phyloP scores from a whole-genome alignment of 2,888 invertebrate species.

The Diaperis boleti region DNA sequence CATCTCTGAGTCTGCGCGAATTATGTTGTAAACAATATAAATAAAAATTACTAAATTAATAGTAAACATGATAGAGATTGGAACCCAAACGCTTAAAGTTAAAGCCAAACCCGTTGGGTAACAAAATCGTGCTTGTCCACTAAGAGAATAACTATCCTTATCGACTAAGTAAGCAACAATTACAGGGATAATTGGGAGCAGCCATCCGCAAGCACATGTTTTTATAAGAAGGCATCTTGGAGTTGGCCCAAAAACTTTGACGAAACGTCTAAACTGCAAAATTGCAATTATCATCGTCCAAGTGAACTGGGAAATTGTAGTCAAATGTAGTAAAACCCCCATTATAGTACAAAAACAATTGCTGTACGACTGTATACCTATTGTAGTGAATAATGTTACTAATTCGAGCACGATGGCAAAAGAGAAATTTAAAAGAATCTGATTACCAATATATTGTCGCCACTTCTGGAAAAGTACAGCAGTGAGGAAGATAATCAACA shows the following conservation, averaged over 20 bases:
- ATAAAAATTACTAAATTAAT: conserved; percentile 25
- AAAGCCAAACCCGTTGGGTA: conserved; percentile 69
- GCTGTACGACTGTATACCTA: conserved; percentile 50
- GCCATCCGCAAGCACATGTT: conserved; percentile 75
- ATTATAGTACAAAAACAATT: conserved; percentile 69
- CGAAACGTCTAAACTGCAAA: conserved; percentile 75
- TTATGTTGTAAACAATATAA: conserved; percentile 19
- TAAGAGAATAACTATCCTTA: conserved; percentile 62
- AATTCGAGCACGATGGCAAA: conserved; percentile 58
- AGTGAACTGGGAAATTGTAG: conserved; percentile 75
- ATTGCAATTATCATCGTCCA: conserved; percentile 81
- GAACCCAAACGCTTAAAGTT: conserved; percentile 69
- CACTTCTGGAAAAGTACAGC: conserved; percentile 72
- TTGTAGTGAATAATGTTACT: conserved; percentile 59
- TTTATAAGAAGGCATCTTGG: conserved; percentile 67
- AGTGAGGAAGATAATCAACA: conserved; percentile 68
- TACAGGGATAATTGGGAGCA: conserved; percentile 68
- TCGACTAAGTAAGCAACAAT: conserved; percentile 63
- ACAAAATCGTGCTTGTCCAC: conserved; percentile 63
- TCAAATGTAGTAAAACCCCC: conserved; percentile 74
- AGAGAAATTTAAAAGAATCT: conserved; percentile 59
- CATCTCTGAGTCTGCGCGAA: neutral
- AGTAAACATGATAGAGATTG: conserved; percentile 64
- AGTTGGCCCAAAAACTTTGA: conserved; percentile 73
- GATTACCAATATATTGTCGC: conserved; percentile 66